Conservation (phyloP, 1,140 invertebrate genomes). For the Orchestia grillus region DNA sequence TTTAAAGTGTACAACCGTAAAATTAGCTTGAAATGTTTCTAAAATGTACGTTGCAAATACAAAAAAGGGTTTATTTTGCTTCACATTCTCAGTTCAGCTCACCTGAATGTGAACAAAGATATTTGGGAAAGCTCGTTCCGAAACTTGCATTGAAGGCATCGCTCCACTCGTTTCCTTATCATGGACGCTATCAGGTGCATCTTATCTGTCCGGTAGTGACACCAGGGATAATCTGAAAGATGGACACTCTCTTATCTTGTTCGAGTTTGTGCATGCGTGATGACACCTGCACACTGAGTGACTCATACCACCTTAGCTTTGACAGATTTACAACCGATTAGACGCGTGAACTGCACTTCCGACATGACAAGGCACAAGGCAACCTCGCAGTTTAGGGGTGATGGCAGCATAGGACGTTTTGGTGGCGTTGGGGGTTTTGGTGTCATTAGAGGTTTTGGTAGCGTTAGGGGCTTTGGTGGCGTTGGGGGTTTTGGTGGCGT, state of each 20-base stretch:
- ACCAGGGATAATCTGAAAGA: constrained; percentile 4
- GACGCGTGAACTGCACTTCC: background rate
- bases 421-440: too few relatives aligned
- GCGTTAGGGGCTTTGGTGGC: too few relatives aligned
- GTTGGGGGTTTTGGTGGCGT: too few relatives aligned
- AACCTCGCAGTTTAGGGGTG: too few relatives aligned
- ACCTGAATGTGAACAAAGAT: background rate
- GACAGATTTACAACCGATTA: background rate
- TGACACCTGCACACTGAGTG: background rate
- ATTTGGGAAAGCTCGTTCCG: background rate
- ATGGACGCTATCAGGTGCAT: background rate
- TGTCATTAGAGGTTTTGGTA: too few relatives aligned
- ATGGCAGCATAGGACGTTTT: background rate
- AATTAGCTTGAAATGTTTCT: background rate
- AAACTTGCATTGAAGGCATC: background rate
- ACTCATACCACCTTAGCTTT: background rate
- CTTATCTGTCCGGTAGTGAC: background rate
- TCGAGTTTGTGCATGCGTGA: background rate
- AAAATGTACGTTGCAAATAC: background rate
- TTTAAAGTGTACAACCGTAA: background rate
- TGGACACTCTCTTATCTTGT: background rate
- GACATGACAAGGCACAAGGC: background rate
- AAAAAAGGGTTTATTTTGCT: background rate
- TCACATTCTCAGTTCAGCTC: background rate
- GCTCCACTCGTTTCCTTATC: background rate